Evolutionary conservation across 2,113 vertebrate species (phyloP).

Genomic region (Eudorcas thomsonii): DNA sequence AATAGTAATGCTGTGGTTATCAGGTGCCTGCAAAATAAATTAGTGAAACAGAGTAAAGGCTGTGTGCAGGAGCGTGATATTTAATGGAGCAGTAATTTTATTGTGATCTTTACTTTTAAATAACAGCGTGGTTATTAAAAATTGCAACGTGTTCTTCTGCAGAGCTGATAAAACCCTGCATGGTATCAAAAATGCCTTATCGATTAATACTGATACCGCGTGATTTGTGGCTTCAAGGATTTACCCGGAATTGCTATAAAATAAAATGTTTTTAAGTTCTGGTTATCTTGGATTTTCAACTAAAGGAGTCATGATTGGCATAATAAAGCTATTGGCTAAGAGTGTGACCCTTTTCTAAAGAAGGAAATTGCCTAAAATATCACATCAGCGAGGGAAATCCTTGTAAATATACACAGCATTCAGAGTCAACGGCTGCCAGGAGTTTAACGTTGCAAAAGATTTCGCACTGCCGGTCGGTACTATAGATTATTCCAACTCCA

Average conservation of each 20-base stretch:
- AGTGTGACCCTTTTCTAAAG: constrained; percentile 60
- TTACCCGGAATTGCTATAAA: constrained; percentile 75
- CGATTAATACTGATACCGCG: constrained; percentile 74
- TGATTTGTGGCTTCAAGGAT: constrained; percentile 75
- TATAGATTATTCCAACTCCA: neutral
- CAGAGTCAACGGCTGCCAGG: constrained; percentile 49
- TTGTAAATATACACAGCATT: constrained; percentile 55
- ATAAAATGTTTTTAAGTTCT: constrained; percentile 76
- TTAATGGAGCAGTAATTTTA: constrained; percentile 80
- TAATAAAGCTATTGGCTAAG: constrained; percentile 73
- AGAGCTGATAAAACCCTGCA: constrained; percentile 73
- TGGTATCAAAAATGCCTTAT: constrained; percentile 62
- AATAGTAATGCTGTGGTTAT: constrained; percentile 77
- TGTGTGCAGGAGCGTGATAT: constrained; percentile 61
- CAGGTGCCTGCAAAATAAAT: constrained; percentile 81
- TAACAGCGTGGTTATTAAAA: constrained; percentile 69
- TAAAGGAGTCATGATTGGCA: constrained; percentile 48
- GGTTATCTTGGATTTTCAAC: constrained; percentile 73
- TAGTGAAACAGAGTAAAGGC: constrained; percentile 74
- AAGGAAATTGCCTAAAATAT: constrained; percentile 67
- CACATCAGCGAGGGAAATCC: constrained; percentile 72
- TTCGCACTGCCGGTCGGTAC: constrained; percentile 6
- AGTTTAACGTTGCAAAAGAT: constrained; percentile 66
- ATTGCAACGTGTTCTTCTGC: constrained; percentile 62
- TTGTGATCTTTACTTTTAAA: constrained; percentile 80